Conservation (phyloP, 2,113 vertebrate genomes). For the Fukomys damarensis region DNA sequence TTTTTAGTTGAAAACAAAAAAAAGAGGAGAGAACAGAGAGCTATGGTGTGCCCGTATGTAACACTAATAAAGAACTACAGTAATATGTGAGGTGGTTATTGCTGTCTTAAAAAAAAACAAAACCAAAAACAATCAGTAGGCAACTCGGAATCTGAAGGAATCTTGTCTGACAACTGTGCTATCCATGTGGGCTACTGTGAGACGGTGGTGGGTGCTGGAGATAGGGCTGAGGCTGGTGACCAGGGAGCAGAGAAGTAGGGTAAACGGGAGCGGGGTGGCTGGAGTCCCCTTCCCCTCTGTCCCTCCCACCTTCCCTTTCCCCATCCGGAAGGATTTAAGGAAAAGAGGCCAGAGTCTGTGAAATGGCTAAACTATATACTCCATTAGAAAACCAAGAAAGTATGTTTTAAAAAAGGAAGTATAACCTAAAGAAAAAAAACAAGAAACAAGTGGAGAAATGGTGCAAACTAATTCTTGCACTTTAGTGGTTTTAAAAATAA, state of each 20-base stretch:
- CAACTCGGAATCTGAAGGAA: conserved; percentile 90
- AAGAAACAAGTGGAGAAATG: conserved; percentile 81
- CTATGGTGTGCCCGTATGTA: conserved; percentile 85
- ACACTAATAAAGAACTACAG: conserved; percentile 90
- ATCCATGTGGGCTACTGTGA: conserved; percentile 78
- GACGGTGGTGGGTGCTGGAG: conserved; percentile 71
- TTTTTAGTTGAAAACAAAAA: conserved; percentile 81
- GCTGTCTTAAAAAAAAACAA: conserved; percentile 80
- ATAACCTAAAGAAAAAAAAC: conserved; percentile 26
- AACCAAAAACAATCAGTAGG: conserved; percentile 82
- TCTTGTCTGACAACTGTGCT: conserved; percentile 85
- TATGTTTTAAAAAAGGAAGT: conserved; percentile 63
- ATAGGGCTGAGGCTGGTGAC: conserved; percentile 36
- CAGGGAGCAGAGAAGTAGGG: conserved; percentile 59
- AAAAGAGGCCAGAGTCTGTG: conserved; percentile 62
- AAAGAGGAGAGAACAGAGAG: conserved; percentile 86
- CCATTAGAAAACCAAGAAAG: conserved; percentile 77
- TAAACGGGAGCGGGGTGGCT: neutral
- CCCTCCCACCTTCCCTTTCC: neutral
- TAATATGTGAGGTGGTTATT: conserved; percentile 93
- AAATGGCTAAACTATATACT: conserved; percentile 77
- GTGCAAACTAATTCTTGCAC: conserved; percentile 88
- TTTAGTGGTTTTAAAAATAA: conserved; percentile 89
- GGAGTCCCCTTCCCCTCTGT: neutral
- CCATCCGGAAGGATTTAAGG: conserved; percentile 20